phyloP scores from a whole-genome alignment of 1,140 invertebrate species.

The Cyclina sinensis region DNA sequence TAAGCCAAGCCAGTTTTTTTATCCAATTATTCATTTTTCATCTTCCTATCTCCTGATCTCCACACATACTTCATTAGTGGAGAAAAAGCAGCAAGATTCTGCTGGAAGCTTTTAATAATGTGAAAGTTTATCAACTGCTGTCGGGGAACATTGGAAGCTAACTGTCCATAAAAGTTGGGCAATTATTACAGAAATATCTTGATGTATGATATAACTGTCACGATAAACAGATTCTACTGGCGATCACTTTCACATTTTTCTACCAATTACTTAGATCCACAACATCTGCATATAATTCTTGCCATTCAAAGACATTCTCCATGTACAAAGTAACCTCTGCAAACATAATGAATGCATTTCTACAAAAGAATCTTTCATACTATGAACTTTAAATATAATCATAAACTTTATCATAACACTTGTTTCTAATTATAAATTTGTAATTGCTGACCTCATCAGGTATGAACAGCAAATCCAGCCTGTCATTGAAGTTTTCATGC shows the following conservation, averaged over 20 bases:
- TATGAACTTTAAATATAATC: too few relatives aligned
- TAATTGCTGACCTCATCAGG: too few relatives aligned
- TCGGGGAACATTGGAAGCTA: slow-evolving; percentile 26
- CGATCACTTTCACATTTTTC: slow-evolving; percentile 23
- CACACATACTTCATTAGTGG: slow-evolving; percentile 33
- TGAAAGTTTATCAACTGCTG: slow-evolving; percentile 17
- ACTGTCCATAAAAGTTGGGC: slow-evolving; percentile 48
- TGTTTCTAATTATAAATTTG: too few relatives aligned
- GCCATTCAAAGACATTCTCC: background rate
- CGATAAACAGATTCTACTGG: background rate
- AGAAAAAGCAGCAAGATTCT: background rate
- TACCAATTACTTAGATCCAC: slow-evolving; percentile 45
- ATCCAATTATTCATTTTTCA: slow-evolving; percentile 42
- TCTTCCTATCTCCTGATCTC: background rate
- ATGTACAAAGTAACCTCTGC: background rate
- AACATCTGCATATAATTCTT: slow-evolving; percentile 19
- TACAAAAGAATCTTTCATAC: too few relatives aligned
- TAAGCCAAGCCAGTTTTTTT: slow-evolving; percentile 45
- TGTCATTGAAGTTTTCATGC: background rate
- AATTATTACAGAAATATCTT: slow-evolving; percentile 31
- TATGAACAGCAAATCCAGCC: background rate
- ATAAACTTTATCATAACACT: too few relatives aligned
- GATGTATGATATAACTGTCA: slow-evolving; percentile 42
- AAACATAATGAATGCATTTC: too few relatives aligned
- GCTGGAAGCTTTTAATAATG: slow-evolving; percentile 19